These are phyloP conservation scores for Terrapene triunguis DNA, from an alignment of 2,113 vertebrate genomes.

Conservation along the genomic window DNA sequence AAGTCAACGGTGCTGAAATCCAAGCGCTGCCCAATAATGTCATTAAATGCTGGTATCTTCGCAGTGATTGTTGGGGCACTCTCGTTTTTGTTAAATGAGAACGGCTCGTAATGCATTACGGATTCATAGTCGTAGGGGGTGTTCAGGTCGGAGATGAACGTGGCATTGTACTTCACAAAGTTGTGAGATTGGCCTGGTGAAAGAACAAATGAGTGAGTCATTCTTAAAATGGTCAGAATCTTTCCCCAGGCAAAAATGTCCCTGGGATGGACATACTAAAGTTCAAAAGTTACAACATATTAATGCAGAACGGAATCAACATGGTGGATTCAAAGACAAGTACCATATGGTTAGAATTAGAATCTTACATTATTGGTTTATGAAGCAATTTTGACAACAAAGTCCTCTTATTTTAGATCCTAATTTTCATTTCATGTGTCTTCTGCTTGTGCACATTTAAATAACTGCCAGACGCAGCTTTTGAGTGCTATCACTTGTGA, in stretches of 20 bases:
- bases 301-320: background rate
- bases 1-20: constrained; percentile 89
- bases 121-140: constrained; percentile 95
- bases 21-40: constrained; percentile 91
- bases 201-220: background rate
- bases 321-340: background rate
- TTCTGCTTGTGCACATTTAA: background rate
- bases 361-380: background rate
- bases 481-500: background rate
- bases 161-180: constrained; percentile 87
- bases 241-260: background rate
- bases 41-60: constrained; percentile 90
- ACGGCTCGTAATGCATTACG: constrained; percentile 90
- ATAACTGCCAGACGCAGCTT: background rate
- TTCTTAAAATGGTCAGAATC: background rate
- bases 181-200: constrained; percentile 85
- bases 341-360: background rate
- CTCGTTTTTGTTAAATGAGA: constrained; percentile 91
- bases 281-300: background rate
- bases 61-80: constrained; percentile 89
- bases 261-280: background rate
- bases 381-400: background rate
- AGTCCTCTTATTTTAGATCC: background rate
- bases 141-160: constrained; percentile 90
- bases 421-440: background rate